Evolutionary conservation across 2,888 invertebrate species (phyloP), one percentile per base, ranked within the genome.

Genomic region (Leptinotarsa tumamoca): DNA sequence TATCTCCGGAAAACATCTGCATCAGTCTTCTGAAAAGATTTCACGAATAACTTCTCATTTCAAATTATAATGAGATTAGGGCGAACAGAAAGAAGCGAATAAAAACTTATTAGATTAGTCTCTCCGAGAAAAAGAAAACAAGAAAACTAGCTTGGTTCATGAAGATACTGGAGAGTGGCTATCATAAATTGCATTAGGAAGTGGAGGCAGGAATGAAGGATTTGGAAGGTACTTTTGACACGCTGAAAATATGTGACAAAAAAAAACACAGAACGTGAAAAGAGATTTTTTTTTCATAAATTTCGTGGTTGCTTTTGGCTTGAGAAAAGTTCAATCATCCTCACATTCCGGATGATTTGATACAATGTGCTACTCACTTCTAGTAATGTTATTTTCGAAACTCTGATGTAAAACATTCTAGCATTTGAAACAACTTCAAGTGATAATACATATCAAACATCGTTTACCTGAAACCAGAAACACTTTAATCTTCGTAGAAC

Each of bases 181-280:
- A 68, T 69, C 70, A 66, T 74, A 71, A 71, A 74, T 74, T 74
- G 67, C 56, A 67, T 74, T 74, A 67, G 54, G 10, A 71, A 54
- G 54, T 68, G 15, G 15, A 51, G 58, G 52, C 69, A 68, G 14
- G 49, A 69, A 70, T 70, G 75, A 63, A 63, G 17, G 43, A 63
- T 63, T 3, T 33, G 63, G n/a, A 18, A 63, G 27, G n/a, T 17
- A 43, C n/a, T 63, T 33, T 43, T n/a, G 43, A 63, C 43, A 63
- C 63, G 63, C 27, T 63, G 10, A 33, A 33, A 33, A n/a, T 15
- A 5, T 52, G n/a, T 0, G 5, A 52, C 4, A 17, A 4, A 52
- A 43, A 43, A 43, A 43, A 43, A 43, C 43, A 43, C 10, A 2
- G 43, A 10, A 43, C 3, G 10, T 43, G 43, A 10, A 10, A 43